These are phyloP conservation scores for Amia ocellicauda DNA, from an alignment of 2,113 vertebrate genomes.

Conservation along the genomic window DNA sequence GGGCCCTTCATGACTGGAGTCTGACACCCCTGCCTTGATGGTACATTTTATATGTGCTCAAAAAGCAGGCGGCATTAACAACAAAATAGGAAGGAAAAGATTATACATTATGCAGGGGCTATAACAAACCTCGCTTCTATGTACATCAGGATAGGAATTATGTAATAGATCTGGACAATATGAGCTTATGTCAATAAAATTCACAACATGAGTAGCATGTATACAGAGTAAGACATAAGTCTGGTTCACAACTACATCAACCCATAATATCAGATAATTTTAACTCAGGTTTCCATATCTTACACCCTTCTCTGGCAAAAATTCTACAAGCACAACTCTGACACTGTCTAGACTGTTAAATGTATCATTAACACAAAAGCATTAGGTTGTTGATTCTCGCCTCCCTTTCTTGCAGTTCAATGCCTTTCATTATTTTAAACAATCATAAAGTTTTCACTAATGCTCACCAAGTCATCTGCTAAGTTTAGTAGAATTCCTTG, in stretches of 20 bases:
- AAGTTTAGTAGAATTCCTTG: too few species aligned
- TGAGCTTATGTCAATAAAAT: too few species aligned
- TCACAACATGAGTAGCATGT: too few species aligned
- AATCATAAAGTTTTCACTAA: background rate
- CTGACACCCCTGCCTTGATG: too few species aligned
- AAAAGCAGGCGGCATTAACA: too few species aligned
- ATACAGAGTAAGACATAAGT: too few species aligned
- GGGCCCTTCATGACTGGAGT: too few species aligned
- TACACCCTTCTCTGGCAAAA: background rate
- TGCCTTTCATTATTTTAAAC: background rate
- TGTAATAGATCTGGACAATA: background rate
- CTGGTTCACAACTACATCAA: too few species aligned
- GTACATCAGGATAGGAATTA: background rate
- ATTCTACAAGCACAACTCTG: background rate
- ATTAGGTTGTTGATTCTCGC: background rate
- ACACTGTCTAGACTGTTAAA: constrained; percentile 1
- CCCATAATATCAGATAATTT: background rate
- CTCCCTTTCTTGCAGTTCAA: background rate
- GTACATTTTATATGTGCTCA: too few species aligned
- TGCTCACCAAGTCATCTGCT: background rate
- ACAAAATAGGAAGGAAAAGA: too few species aligned
- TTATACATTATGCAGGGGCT: too few species aligned
- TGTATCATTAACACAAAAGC: background rate
- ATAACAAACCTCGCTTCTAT: too few species aligned
- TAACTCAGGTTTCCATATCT: background rate